Evolutionary conservation across 2,113 vertebrate genomes (phyloP).

Genomic region (Sakesphorus luctuosus): DNA sequence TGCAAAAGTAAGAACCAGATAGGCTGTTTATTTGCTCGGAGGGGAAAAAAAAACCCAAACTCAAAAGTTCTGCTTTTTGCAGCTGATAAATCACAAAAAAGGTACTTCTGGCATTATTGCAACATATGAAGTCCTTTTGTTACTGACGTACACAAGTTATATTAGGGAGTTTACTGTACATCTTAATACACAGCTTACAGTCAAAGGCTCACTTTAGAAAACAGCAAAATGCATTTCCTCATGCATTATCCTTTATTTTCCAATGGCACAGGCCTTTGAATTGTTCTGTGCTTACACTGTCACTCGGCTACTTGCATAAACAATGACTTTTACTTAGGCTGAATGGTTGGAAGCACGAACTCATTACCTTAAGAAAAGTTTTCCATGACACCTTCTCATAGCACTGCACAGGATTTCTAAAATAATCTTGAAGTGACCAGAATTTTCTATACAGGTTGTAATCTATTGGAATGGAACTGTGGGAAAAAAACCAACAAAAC

Average conservation of each 20-base stretch:
- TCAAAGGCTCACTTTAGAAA: neutral
- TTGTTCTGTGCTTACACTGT: neutral
- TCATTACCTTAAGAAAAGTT: constrained; percentile 94
- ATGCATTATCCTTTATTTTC: neutral
- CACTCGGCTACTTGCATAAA: neutral
- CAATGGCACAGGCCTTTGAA: neutral
- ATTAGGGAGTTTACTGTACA: neutral
- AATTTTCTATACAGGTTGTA: constrained; percentile 99
- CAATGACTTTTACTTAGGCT: neutral
- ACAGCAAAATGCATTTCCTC: neutral
- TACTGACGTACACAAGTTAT: neutral
- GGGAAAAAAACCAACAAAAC: neutral
- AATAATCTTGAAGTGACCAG: constrained; percentile 98
- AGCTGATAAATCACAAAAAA: neutral
- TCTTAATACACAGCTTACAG: neutral
- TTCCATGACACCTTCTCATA: constrained; percentile 98
- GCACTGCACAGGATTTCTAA: constrained; percentile 96
- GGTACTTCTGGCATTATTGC: neutral
- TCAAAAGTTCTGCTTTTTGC: neutral
- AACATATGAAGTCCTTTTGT: neutral
- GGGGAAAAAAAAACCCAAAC: neutral
- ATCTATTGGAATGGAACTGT: constrained; percentile 96
- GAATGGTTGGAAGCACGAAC: neutral
- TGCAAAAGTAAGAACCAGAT: neutral
- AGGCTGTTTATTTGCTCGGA: neutral